Base-by-base conservation (phyloP, 1,140 invertebrate genomes). In the Battus philenor region DNA sequence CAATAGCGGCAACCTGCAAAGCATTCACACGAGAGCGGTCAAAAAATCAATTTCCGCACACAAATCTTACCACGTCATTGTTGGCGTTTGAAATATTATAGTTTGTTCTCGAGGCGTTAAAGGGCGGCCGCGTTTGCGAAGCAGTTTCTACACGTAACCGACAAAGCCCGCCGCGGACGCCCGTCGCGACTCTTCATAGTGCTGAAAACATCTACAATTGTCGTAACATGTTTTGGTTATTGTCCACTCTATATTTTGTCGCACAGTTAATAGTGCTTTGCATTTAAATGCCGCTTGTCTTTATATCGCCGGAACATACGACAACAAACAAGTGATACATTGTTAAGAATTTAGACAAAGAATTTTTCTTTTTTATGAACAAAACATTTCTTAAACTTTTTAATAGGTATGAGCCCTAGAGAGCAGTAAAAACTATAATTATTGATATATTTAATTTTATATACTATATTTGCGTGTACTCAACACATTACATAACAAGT, bases 11-110 rank as follows among this genome's bases (percentile, higher is more conserved):
- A 76, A 76, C 67, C 70, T 77, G 75, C 77, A 77, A 75, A 71
- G 64, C 61, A 72, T 80, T 80, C 79, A 71, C 80, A 82, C 74
- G 76, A 27, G 48, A 41, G 29, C 51, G 49, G 31, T 64, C 50
- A 39, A 73, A 82, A 84, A 82, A 78, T 75, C 74, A 73, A 83
- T 84, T 84, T 84, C 80, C 80, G 80, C 74, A 84, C 72, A 84
- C 80, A 80, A 82, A 81, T 77, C 68, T 68, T 59, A 62, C 68
- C 22, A 30, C 46, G 76, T 80, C 74, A 82, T 84, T 84, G 80
- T 84, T 64, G 65, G 49, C 44, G 41, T 67, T 66, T 74, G 73
- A 79, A 73, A 71, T 81, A 84, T 80, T 76, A 61, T 31, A 61
- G 57, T 62, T 72, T 51, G 50, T 59, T 55, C 60, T 62, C 46